Evolutionary conservation across 2,113 vertebrate species (phyloP), one percentile per base, ranked within the genome.

Genomic region (Phodopus roborovskii): DNA sequence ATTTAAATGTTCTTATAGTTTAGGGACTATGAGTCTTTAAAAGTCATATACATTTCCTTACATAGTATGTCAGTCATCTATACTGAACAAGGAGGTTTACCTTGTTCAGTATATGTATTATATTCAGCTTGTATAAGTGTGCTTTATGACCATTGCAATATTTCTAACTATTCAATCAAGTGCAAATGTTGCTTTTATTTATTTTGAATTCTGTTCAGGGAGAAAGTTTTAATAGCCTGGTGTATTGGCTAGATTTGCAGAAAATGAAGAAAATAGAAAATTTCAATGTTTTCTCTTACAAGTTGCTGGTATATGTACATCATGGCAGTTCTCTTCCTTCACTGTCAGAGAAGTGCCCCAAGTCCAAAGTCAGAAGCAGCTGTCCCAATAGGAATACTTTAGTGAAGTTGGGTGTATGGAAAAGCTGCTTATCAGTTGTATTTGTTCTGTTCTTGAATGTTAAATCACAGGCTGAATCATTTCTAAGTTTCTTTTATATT

Each of bases 361-460:
- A 90, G 58, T 89, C 20, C 95, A n/a, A 91, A 36, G 39, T 90
- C 86, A 97, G 88, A 92, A 84, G 81, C 42, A 92, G 87, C 88
- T 93, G 19, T 94, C 48, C 91, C 75, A 92, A 95, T 53, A 93
- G 85, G 45, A 92, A 42, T 24, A 7, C 48, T 96, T 97, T 94
- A 48, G 95, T 96, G 88, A 88, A 92, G 84, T 93, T 62, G 77
- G 19, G 73, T 96, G 64, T 12, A 20, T 85, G 79, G 78, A 48
- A 92, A 92, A 87, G 91, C 77, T 95, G 53, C 13, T 42, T 94
- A 97, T 97, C 33, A 60, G 83, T 22, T 94, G 5, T 71, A 68
- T 96, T 83, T 97, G 86, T 94, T 56, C 89, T 71, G 42, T 53
- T 94, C 74, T 97, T 96, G 84, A 97, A 95, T 96, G 42, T 92